Conservation (phyloP, 1,140 invertebrate genomes). For the Onthophagus taurus region DNA sequence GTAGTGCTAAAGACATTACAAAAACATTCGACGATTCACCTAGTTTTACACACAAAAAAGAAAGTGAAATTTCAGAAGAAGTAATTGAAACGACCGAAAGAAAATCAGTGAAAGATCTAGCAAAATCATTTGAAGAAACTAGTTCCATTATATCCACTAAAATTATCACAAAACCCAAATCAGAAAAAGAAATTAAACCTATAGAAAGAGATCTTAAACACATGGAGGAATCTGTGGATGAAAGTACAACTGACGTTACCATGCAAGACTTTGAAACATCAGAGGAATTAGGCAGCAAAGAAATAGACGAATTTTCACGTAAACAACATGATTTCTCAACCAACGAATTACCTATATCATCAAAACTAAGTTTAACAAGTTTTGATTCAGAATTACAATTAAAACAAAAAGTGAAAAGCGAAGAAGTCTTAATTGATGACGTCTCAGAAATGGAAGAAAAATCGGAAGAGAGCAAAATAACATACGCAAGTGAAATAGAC, state of each 20-base stretch:
- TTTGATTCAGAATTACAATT: constrained; percentile 4
- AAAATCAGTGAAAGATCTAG: constrained; percentile 21
- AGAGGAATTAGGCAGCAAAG: constrained; percentile 11
- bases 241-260: constrained; percentile 8
- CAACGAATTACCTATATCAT: not conserved
- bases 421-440: too few species aligned
- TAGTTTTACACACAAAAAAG: constrained; percentile 7
- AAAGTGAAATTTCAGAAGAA: constrained; percentile 8
- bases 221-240: constrained; percentile 13
- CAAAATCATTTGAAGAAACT: constrained; percentile 21
- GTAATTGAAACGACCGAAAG: constrained; percentile 13
- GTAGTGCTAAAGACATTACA: constrained; percentile 20
- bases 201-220: constrained; percentile 8
- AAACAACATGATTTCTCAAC: not conserved
- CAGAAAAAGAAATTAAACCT: constrained; percentile 4
- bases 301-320: constrained; percentile 6
- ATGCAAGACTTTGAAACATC: constrained; percentile 13
- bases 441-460: constrained; percentile 6
- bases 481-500: constrained; percentile 9
- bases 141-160: constrained; percentile 12
- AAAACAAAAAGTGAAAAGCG: not conserved
- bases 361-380: not conserved
- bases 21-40: constrained; percentile 20
- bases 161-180: not conserved
- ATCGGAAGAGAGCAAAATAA: constrained; percentile 10